phyloP scores from a whole-genome alignment of 1,140 invertebrate genomes.

The Listronotus bonariensis region DNA sequence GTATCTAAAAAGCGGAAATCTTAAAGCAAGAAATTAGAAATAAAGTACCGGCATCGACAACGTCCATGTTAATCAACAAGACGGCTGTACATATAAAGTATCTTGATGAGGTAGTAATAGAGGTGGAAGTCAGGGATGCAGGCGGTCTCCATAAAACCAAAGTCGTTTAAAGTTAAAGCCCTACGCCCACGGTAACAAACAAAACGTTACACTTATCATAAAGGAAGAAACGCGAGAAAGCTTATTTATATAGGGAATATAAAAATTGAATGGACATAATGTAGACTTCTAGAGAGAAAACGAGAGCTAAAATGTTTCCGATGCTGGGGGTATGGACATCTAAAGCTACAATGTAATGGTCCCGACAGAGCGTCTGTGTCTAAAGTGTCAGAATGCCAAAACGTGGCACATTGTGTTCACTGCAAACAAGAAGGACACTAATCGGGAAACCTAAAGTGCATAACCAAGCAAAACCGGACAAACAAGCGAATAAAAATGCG shows the following conservation, averaged over 20 bases:
- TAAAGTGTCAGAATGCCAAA: neutral
- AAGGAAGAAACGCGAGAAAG: slow-evolving; percentile 1
- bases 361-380: slow-evolving; percentile 4
- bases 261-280: slow-evolving; percentile 7
- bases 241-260: neutral
- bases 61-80: neutral
- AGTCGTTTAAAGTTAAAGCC: neutral
- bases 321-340: slow-evolving; percentile 24
- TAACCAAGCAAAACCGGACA: too few species aligned
- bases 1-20: neutral
- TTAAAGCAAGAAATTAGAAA: neutral
- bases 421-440: slow-evolving; percentile 19
- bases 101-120: neutral
- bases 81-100: slow-evolving; percentile 1
- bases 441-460: neutral
- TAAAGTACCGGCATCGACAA: neutral
- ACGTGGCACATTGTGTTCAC: neutral
- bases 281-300: slow-evolving; percentile 6
- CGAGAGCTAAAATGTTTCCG: slow-evolving; percentile 12
- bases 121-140: neutral
- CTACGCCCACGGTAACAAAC: slow-evolving; percentile 3
- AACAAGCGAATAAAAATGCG: too few species aligned
- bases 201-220: slow-evolving; percentile 4
- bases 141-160: neutral
- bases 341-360: slow-evolving; percentile 7